Base-by-base conservation (phyloP, 1,140 invertebrate genomes). In the Heliconius melpomene region DNA sequence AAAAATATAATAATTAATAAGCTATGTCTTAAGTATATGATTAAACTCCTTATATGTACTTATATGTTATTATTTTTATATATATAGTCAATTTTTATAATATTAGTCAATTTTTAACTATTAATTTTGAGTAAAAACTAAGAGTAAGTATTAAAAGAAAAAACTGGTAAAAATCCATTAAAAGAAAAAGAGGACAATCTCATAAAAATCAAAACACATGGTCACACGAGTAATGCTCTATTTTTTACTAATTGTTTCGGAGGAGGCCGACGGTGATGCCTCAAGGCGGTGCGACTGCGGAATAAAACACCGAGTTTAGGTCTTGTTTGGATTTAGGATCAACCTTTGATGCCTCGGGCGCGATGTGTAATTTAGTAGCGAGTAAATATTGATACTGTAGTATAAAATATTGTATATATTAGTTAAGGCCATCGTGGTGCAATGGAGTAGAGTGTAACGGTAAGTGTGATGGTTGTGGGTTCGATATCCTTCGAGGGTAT, bases 241-340 rank as follows among this genome's bases (percentile, higher is more conserved):
- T 89, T 87, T 90, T 85, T 83, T 72, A 80, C 86, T 92, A 91
- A 92, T 92, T 91, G 90, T 92, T 93, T 93, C 87, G 78, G 83
- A 88, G 82, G 87, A 88, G 89, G 90, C 83, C 84, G 87, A 86
- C 85, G 79, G 87, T 72, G 77, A 13, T 79, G 89, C 87, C 90
- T 84, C 72, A 82, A 84, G 89, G 89, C 88, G 87, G 79, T 83
- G 83, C 32, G 32, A 36, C 32, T 36, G 32, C 76, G n/a, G 23
- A 23, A 57, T 11, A n/a, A 66, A 57, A 57, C 54, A 66, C 11
- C 26, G 11, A 11, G 60, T 26, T 66, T 16, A 66, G 60, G 26
- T 66, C 70, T 26, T 78, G 76, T 78, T 78, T 78, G 20, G 76
- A 36, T 78, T 78, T 54, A 54, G 71, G 76, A 78, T 78, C 72